Evolutionary conservation across 2,797 vertebrate genomes (phyloP), one percentile per base, ranked within the genome.

Genomic region (Botia almorhae): DNA sequence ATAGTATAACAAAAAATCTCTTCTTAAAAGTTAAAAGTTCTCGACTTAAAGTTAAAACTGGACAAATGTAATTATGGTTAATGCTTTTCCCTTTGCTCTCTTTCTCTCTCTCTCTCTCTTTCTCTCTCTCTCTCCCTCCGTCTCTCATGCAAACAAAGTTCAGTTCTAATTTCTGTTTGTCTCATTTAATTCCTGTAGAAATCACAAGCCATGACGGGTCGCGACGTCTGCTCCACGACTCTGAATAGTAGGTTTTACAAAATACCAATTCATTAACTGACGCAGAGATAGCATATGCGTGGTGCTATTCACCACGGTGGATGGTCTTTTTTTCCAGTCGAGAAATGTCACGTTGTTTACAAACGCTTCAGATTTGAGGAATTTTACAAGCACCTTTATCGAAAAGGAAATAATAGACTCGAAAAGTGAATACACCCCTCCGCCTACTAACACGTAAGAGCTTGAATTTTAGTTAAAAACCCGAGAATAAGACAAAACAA

Each of bases 191-290:
- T 67, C 23, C 5, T 65, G 4, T 51, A 98, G 96, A 92, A 92
- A 81, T 88, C 94, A 0, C 93, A 94, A 91, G 87, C 86, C 79
- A 72, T 89, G 89, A 93, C 92, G 11, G 82, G 91, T 19, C 82
- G 93, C 43, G 95, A 96, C 10, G 65, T 93, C 0, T 93, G 84
- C 53, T 87, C 89, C 43, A 88, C 95, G 81, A 89, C 93, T 26
- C 82, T 91, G 72, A 83, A 93, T 94, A 92, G 98, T 98, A 90
- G 91, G 96, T 97, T 87, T 70, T 43, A 73, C 29, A 51, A 53
- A 16, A 23, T 26, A 50, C 26, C 26, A 33, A 10, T 46, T 7
- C 16, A 16, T 55, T 26, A 33, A 39, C 13, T n/a, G 14, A n/a
- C 8, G 8, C 19, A 56, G 4, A n/a, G 10, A 19, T 3, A 43